Evolutionary conservation across 2,888 invertebrate species (phyloP).

Genomic region (Punctoribates punctum): DNA sequence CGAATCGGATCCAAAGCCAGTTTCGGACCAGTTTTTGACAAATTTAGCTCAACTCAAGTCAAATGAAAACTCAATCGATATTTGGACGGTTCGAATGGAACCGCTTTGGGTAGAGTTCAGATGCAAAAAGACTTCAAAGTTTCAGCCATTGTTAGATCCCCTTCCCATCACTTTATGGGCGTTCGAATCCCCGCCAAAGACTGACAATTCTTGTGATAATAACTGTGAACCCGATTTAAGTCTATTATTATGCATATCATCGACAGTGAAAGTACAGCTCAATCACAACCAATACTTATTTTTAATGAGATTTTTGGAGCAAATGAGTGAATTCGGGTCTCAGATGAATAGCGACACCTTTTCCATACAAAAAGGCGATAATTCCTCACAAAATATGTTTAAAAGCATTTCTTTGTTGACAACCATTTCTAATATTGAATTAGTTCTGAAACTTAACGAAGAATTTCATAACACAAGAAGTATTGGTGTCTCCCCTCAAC

Average conservation of each 20-base stretch:
- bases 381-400: neutral
- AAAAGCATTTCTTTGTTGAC: constrained; percentile 33
- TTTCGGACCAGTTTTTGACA: constrained; percentile 44
- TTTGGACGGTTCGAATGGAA: constrained; percentile 41
- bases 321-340: constrained; percentile 44
- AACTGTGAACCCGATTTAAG: constrained; percentile 55
- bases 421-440: constrained; percentile 42
- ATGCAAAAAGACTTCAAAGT: neutral
- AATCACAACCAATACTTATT: constrained; percentile 47
- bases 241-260: constrained; percentile 73
- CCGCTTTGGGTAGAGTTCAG: constrained; percentile 42
- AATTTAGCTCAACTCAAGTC: constrained; percentile 35
- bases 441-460: constrained; percentile 40
- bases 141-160: constrained; percentile 40
- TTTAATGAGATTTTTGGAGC: constrained; percentile 46
- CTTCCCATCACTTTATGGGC: constrained; percentile 40
- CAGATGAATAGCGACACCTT: constrained; percentile 44
- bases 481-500: constrained; percentile 37
- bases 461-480: constrained; percentile 43
- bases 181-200: constrained; percentile 31
- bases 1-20: constrained; percentile 45
- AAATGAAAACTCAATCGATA: neutral
- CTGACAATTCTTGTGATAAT: constrained; percentile 38
- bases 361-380: constrained; percentile 42
- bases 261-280: constrained; percentile 79